Percentiles rank a stretch among this genome's conserved stretches.
Conservation (phyloP, 2,113 vertebrate genomes). For the Salvelinus alpinus region DNA sequence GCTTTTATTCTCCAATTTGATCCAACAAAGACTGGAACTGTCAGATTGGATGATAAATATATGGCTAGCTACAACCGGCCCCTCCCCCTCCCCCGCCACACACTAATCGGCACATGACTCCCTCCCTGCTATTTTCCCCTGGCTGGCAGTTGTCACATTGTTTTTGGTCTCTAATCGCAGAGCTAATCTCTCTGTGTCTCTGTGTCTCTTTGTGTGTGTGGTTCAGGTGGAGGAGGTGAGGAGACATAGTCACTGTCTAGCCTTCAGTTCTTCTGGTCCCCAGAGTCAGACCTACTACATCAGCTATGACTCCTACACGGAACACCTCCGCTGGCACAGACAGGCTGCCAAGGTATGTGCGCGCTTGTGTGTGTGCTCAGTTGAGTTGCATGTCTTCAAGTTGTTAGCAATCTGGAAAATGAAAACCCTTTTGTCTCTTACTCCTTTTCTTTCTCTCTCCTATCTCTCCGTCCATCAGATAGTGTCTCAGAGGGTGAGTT, state of each 20-base stretch:
- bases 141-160: neutral
- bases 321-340: constrained; percentile 91
- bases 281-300: constrained; percentile 96
- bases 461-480: constrained; percentile 71
- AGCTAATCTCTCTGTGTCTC: too few species aligned
- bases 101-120: neutral
- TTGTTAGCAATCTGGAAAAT: too few species aligned
- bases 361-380: constrained; percentile 1
- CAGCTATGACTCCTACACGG: constrained; percentile 93
- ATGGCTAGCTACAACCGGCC: neutral
- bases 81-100: neutral
- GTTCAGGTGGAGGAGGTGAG: constrained; percentile 93
- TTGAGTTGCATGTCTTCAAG: neutral
- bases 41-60: too few species aligned
- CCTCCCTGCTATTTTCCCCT: neutral
- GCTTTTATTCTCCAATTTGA: too few species aligned
- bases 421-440: too few species aligned
- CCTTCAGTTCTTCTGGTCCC: constrained; percentile 91
- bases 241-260: constrained; percentile 93
- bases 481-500: constrained; percentile 94
- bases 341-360: constrained; percentile 90
- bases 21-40: too few species aligned
- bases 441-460: neutral
- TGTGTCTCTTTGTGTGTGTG: neutral
- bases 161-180: too few species aligned